These are phyloP conservation scores for Aleiodes leptofemur DNA, from an alignment of 2,888 invertebrate species.

Conservation along the genomic window DNA sequence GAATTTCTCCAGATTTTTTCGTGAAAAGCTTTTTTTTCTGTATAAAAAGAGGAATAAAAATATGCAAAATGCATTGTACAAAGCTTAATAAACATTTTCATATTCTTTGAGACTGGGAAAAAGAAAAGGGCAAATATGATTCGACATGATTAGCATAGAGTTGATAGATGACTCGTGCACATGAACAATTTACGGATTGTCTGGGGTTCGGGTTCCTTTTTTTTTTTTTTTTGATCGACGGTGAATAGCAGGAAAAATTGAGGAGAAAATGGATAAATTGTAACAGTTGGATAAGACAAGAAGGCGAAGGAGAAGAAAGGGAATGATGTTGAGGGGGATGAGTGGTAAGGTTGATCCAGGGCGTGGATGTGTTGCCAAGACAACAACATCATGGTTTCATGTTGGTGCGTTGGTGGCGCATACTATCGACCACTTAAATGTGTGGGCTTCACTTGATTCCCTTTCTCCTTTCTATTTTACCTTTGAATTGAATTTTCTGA, in stretches of 20 bases:
- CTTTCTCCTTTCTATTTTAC: background rate
- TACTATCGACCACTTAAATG: conserved; percentile 62
- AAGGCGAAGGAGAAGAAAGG: background rate
- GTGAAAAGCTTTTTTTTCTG: background rate
- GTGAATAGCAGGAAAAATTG: background rate
- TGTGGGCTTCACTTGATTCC: conserved; percentile 45
- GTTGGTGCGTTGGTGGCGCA: conserved; percentile 55
- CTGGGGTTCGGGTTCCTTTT: background rate
- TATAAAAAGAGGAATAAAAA: too few relatives aligned
- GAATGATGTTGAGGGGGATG: background rate
- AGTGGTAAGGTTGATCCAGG: conserved; percentile 58
- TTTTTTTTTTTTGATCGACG: background rate
- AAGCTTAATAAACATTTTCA: background rate
- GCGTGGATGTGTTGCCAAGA: conserved; percentile 65
- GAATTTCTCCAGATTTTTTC: background rate
- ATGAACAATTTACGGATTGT: conserved; percentile 24
- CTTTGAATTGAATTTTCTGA: background rate
- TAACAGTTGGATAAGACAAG: conserved; percentile 2
- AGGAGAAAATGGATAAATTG: background rate
- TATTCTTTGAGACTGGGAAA: background rate
- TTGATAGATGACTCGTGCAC: background rate
- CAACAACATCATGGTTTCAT: conserved; percentile 60
- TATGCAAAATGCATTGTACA: too few relatives aligned
- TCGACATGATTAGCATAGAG: conserved; percentile 16
- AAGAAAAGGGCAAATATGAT: background rate